Percentiles rank a stretch among this genome's conserved stretches.
These are phyloP conservation scores for Tetrao urogallus DNA, from an alignment of 2,113 vertebrate species.

Conservation along the genomic window DNA sequence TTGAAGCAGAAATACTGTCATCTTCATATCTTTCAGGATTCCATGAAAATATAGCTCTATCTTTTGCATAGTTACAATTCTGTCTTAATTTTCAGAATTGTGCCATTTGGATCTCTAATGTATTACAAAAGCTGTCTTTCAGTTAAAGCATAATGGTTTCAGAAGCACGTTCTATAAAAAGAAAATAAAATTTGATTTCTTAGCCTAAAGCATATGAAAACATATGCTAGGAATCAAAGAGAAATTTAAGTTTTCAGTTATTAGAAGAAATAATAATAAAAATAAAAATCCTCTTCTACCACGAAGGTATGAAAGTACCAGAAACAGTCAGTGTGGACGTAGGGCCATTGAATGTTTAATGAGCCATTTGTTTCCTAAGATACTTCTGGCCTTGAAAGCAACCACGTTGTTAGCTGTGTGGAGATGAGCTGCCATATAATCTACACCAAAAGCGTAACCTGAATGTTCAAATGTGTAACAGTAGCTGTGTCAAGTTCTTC, in stretches of 20 bases:
- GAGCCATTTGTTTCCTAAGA: not conserved
- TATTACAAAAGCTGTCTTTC: not conserved
- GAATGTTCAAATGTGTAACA: not conserved
- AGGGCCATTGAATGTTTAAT: not conserved
- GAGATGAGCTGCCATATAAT: not conserved
- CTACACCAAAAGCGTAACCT: not conserved
- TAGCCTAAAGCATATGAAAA: not conserved
- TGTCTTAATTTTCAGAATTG: not conserved
- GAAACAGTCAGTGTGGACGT: not conserved
- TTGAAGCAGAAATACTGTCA: not conserved
- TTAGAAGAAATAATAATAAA: not conserved
- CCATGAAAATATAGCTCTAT: not conserved
- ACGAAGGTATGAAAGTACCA: not conserved
- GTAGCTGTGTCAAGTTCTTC: not conserved
- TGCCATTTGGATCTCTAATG: not conserved
- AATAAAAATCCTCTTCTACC: not conserved
- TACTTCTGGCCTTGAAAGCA: not conserved
- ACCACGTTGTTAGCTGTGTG: fast-evolving
- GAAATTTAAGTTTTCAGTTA: not conserved
- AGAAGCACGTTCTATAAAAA: not conserved
- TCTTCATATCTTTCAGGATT: not conserved
- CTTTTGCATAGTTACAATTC: not conserved
- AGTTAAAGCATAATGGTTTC: not conserved
- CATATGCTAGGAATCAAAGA: not conserved
- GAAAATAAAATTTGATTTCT: not conserved